Evolutionary conservation across 1,140 invertebrate species (phyloP).

Genomic region (Whitmania pigra): DNA sequence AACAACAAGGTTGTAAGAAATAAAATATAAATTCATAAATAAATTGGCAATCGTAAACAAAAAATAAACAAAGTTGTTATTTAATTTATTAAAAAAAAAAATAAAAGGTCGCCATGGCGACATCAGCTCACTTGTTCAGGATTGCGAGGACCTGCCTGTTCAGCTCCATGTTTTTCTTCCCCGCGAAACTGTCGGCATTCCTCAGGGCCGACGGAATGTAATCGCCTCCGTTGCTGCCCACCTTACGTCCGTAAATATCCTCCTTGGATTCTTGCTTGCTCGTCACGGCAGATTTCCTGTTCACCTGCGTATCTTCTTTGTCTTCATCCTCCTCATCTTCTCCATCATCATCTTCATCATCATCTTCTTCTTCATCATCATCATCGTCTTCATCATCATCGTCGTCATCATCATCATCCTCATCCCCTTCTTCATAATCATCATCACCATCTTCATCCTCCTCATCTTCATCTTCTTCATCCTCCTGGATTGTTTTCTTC

Average conservation of each 20-base stretch:
- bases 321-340: neutral
- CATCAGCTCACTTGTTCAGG: too few relatives aligned
- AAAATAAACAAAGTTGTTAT: too few relatives aligned
- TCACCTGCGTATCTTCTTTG: neutral
- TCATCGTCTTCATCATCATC: neutral
- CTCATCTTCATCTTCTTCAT: neutral
- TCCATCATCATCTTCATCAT: neutral
- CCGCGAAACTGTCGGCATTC: too few relatives aligned
- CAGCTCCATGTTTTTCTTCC: too few relatives aligned
- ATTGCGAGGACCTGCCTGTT: too few relatives aligned
- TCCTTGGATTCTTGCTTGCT: neutral
- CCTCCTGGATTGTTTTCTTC: conserved; percentile 1
- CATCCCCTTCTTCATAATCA: neutral
- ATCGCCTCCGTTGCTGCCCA: neutral
- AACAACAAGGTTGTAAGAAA: too few relatives aligned
- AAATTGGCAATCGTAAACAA: neutral
- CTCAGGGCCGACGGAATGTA: neutral
- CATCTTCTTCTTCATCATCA: neutral
- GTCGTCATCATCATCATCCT: neutral
- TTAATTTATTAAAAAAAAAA: too few relatives aligned
- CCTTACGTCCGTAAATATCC: neutral
- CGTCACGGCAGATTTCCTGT: neutral
- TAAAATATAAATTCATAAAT: too few relatives aligned
- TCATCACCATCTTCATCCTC: neutral
- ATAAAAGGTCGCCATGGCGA: too few relatives aligned